Base-by-base conservation (phyloP, 2,113 vertebrate genomes). In the Beaufortia kweichowensis region DNA sequence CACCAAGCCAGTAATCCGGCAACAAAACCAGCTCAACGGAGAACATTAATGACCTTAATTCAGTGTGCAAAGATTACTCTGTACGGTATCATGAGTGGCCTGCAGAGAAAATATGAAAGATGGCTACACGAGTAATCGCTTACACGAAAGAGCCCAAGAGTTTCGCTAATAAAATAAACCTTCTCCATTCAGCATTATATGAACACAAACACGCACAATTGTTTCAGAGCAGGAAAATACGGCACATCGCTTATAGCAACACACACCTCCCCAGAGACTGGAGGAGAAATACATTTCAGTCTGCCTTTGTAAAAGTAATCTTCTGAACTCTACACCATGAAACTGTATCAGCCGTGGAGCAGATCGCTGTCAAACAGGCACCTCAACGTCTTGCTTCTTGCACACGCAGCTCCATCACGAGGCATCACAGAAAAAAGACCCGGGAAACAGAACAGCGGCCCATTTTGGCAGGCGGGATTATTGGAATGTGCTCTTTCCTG, bases 401-500 rank as follows among this genome's bases (percentile, higher is more conserved):
- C 33, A 55, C 41, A n/a, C 17, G 6, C 43, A 77, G 29, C 60
- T 43, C 77, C 21, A 28, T 65, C 73, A 78, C 57, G 59, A 78
- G 60, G 66, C 56, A 31, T 63, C 72, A 11, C 81, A 48, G 26
- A 21, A 72, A 75, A n/a, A n/a, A 62, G 73, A 72, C 65, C 55
- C 4, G 26, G 62, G 55, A 59, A 76, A 33, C 68, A 84, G 65
- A 81, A 84, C 77, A 71, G 77, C 76, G 70, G 76, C 68, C 76
- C 70, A 61, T 75, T 84, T 79, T 78, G 79, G 79, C 67, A 77
- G 59, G 62, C 69, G 26, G 83, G 83, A 86, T 86, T 84, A 84
- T 84, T 75, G 31, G 81, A 86, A 84, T 85, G 82, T 86, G 85
- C 79, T 76, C 79, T 80, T 79, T 65, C 74, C 85, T 55, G 85